phyloP scores from a whole-genome alignment of 2,797 vertebrate genomes.

The Triplophysa yarkandensis region DNA sequence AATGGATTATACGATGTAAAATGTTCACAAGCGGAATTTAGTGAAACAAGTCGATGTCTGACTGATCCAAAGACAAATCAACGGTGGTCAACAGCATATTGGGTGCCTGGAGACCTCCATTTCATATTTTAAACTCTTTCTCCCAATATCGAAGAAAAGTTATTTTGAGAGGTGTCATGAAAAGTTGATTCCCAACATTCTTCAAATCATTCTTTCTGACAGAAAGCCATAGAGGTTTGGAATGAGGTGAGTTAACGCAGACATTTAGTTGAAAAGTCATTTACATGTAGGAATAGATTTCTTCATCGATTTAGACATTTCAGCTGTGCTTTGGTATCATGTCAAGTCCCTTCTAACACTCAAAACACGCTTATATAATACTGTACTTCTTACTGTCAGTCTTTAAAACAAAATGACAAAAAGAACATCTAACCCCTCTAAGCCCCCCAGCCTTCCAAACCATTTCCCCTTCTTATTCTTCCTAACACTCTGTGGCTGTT shows the following conservation, averaged over 20 bases:
- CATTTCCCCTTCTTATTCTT: constrained; percentile 38
- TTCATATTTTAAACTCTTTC: too few species aligned
- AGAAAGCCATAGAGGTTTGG: too few species aligned
- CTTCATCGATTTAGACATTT: too few species aligned
- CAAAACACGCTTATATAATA: background rate
- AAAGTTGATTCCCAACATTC: too few species aligned
- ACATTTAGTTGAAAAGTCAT: too few species aligned
- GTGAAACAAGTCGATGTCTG: background rate
- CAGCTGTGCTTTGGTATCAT: background rate
- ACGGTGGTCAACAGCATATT: background rate
- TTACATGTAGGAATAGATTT: too few species aligned
- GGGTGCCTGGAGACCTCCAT: too few species aligned
- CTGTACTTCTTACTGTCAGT: background rate
- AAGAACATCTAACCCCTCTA: constrained; percentile 7
- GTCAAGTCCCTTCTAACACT: background rate
- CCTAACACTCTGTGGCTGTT: constrained; percentile 32
- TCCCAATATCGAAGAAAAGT: too few species aligned
- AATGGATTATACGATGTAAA: background rate
- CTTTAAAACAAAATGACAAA: constrained; percentile 31
- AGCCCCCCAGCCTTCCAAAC: constrained; percentile 39
- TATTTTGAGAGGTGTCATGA: too few species aligned
- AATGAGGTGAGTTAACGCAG: too few species aligned
- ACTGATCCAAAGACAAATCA: too few species aligned
- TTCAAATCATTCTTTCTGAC: too few species aligned
- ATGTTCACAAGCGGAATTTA: background rate